Evolutionary conservation across 2,113 vertebrate species (phyloP).

Genomic region (Crotalus horridus): DNA sequence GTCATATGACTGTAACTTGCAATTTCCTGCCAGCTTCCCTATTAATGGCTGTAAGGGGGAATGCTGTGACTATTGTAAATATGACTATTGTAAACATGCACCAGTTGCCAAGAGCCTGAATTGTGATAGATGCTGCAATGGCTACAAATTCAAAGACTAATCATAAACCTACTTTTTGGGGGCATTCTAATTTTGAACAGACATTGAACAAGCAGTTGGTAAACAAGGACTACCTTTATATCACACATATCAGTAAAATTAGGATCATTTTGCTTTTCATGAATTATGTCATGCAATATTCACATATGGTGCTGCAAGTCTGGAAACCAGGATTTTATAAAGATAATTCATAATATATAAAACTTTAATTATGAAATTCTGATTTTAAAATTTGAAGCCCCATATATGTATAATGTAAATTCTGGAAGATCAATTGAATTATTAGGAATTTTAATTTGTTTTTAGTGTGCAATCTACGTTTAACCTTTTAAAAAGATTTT

Average conservation of each 20-base stretch:
- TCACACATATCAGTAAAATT: background rate
- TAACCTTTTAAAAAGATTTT: background rate
- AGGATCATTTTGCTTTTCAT: background rate
- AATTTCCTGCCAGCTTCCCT: background rate
- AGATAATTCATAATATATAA: background rate
- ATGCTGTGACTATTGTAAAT: background rate
- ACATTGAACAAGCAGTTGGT: background rate
- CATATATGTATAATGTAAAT: background rate
- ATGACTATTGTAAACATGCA: background rate
- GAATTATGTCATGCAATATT: background rate
- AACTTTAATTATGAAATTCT: background rate
- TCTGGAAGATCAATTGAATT: background rate
- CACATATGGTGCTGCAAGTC: background rate
- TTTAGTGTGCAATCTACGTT: background rate
- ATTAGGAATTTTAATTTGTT: background rate
- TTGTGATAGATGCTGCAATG: background rate
- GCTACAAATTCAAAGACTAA: background rate
- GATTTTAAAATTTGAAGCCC: background rate
- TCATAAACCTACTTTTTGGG: background rate
- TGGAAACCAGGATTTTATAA: background rate
- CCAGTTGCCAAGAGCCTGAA: background rate
- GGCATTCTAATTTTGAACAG: background rate
- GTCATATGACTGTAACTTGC: background rate
- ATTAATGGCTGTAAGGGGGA: background rate
- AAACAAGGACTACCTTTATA: background rate